A percentile compares a stretch with the other conserved stretches of the same genome.
These are phyloP conservation scores for Bombus consobrinus DNA, from an alignment of 1,140 invertebrate species.

Conservation along the genomic window DNA sequence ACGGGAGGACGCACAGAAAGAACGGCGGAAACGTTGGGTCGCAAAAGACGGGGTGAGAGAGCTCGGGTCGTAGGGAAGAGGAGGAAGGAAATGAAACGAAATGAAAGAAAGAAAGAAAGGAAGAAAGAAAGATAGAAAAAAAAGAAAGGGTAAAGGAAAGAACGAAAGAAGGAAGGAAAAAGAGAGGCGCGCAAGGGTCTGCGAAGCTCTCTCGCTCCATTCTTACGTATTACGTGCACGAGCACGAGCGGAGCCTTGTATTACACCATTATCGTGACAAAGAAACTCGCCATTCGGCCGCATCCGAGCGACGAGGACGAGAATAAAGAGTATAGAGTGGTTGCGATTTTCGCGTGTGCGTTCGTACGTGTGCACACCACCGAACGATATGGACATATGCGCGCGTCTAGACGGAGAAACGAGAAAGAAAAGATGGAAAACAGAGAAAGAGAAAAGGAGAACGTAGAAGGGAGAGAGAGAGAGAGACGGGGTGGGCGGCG, in stretches of 20 bases:
- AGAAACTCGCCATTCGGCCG: slow-evolving; percentile 53
- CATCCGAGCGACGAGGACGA: slow-evolving; percentile 38
- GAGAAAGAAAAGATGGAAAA: slow-evolving; percentile 25
- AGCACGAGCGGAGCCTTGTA: slow-evolving; percentile 45
- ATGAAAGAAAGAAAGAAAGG: neutral
- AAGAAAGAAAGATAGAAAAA: neutral
- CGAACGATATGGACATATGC: neutral
- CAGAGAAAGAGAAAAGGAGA: slow-evolving; percentile 3
- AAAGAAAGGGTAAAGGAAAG: neutral
- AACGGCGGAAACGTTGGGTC: slow-evolving; percentile 45
- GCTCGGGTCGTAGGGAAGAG: slow-evolving; percentile 1
- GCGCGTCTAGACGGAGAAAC: slow-evolving; percentile 25
- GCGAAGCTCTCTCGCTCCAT: slow-evolving; percentile 47
- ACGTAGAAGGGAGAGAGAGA: neutral
- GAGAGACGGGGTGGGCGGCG: neutral
- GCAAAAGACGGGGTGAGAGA: neutral
- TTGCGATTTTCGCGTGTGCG: slow-evolving; percentile 15
- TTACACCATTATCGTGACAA: slow-evolving; percentile 68
- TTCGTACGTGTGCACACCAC: slow-evolving; percentile 13
- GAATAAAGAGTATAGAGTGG: slow-evolving; percentile 10
- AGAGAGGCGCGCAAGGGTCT: neutral
- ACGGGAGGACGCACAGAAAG: slow-evolving; percentile 61
- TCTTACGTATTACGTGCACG: slow-evolving; percentile 64
- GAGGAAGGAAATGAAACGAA: neutral
- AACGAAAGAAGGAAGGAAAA: slow-evolving; percentile 5